These are phyloP conservation scores for Bembecia ichneumoniformis DNA, from an alignment of 2,888 invertebrate species.

Conservation along the genomic window DNA sequence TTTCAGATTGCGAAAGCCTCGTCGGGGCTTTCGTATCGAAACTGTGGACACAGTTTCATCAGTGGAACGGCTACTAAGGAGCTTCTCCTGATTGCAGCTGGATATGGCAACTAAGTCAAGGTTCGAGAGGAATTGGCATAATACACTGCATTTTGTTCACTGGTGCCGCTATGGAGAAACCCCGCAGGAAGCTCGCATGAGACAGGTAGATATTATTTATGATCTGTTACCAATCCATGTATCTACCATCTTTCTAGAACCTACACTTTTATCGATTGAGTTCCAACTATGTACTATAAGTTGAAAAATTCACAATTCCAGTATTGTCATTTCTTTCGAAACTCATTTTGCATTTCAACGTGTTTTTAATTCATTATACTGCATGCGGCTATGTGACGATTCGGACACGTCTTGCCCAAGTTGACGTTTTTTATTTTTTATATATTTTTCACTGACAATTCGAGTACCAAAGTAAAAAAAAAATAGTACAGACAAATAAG, in stretches of 20 bases:
- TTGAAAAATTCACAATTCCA: no score
- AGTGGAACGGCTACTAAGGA: slow-evolving; percentile 62
- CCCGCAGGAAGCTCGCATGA: slow-evolving; percentile 77
- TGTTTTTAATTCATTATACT: no score
- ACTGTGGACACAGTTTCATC: slow-evolving; percentile 35
- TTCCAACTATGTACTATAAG: not conserved
- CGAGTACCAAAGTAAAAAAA: no score
- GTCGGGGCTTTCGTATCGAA: slow-evolving; percentile 59
- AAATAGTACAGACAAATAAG: no score
- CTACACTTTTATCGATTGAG: slow-evolving; percentile 7
- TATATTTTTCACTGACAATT: no score
- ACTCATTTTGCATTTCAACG: no score
- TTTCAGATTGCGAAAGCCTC: slow-evolving; percentile 68
- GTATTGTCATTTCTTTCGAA: no score
- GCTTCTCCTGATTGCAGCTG: slow-evolving; percentile 72
- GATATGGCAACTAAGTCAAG: slow-evolving; percentile 71
- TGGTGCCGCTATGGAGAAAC: slow-evolving; percentile 81
- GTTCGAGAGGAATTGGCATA: slow-evolving; percentile 76
- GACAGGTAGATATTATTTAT: slow-evolving; percentile 71
- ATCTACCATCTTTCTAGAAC: slow-evolving; percentile 19
- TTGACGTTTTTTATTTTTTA: no score
- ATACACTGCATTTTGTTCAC: slow-evolving; percentile 77
- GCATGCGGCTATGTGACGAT: no score
- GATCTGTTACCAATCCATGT: no score
- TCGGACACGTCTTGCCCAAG: no score